These are phyloP conservation scores for Microtus richardsoni DNA, from an alignment of 2,113 vertebrate species.

Conservation along the genomic window DNA sequence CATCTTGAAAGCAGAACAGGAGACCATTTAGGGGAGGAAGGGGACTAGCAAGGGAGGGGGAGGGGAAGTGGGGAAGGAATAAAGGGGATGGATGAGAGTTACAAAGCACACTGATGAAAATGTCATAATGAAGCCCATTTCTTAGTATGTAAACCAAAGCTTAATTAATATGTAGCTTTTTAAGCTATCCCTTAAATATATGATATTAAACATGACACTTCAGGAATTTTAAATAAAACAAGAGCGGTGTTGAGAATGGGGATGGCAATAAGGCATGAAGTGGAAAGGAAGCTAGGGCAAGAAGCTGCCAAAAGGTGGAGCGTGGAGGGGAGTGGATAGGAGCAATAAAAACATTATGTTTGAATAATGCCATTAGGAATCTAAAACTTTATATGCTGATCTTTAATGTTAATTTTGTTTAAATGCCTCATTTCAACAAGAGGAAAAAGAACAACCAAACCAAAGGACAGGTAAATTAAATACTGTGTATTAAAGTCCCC, in stretches of 20 bases:
- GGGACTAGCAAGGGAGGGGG: not conserved
- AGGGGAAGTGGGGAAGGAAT: too few relatives aligned
- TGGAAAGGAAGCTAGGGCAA: not conserved
- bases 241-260: too few relatives aligned
- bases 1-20: not conserved
- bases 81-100: too few relatives aligned
- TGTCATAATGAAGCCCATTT: not conserved
- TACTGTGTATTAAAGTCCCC: not conserved
- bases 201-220: not conserved
- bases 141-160: not conserved
- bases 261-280: not conserved
- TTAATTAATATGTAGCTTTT: not conserved
- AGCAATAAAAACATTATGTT: not conserved
- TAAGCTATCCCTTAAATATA: conserved; percentile 8
- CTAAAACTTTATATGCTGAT: not conserved
- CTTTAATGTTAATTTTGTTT: not conserved
- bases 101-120: not conserved
- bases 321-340: not conserved
- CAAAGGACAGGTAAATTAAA: not conserved
- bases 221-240: conserved; percentile 22
- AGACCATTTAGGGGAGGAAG: not conserved
- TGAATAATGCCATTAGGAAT: not conserved
- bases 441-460: not conserved
- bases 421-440: not conserved
- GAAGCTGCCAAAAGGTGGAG: not conserved